Evolutionary conservation across 2,113 vertebrate genomes (phyloP), one percentile per base, ranked within the genome.

Genomic region (Cyprinodon brontotheroides): DNA sequence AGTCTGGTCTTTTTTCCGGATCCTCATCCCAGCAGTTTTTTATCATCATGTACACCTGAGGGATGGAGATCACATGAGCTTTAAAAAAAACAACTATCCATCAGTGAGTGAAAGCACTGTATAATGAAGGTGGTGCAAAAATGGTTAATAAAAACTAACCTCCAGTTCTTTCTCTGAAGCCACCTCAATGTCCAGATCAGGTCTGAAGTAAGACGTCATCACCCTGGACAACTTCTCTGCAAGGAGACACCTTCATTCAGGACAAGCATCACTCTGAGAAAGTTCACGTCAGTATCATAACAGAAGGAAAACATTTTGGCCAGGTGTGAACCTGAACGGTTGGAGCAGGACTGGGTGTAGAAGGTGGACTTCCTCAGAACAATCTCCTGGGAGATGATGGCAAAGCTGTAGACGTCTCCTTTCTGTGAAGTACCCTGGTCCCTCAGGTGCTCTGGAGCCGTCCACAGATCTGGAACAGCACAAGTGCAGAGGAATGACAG

Each of bases 11-110:
- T 89, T 94, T 97, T 74, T 99, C 97, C 69, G 97, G 95, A 87
- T 99, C 98, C 87, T 99, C 98, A 3, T 99, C 97, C 98, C 98
- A 99, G 69, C 98, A 98, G 89, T 39, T 95, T 90, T 94, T 96
- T 70, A 99, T 96, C 65, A 99, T 82, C 39, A 84, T 87, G 80
- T 95, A 97, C 4, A 99, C 94, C 97, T 92, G 10, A 3, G 9
- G 60, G 39, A 65, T 36, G 3, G 2, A 47, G 59, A 70, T 4
- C 3, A 38, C 15, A n/a, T 1, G 15, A 17, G 36, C 11, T 70
- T 68, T 29, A 47, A 70, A 70, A 0, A 29, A 29, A 29, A 29
- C 29, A 29, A 29, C 29, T 15, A 12, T n/a, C 45, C 22, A 20
- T 65, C 3, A 0, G 6, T 60, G 45, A 2, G 41, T 6, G 36